Conservation (phyloP, 1,140 invertebrate genomes). For the Sycophila sp. region DNA sequence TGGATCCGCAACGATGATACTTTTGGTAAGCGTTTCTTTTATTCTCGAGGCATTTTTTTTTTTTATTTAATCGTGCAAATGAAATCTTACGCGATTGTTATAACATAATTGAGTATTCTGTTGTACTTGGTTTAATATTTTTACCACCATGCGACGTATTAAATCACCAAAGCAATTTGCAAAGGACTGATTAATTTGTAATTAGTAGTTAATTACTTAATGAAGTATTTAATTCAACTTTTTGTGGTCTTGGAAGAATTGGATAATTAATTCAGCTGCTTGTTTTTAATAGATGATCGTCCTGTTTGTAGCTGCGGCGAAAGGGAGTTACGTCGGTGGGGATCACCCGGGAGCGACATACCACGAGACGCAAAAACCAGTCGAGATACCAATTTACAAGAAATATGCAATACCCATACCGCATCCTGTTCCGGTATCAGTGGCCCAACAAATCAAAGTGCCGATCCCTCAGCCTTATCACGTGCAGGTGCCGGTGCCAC, state of each 20-base stretch:
- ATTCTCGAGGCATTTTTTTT: background rate
- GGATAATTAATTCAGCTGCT: too few relatives aligned
- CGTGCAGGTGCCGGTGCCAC: conserved; percentile 76
- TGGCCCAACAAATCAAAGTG: conserved; percentile 78
- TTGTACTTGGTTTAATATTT: too few relatives aligned
- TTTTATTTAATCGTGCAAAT: too few relatives aligned
- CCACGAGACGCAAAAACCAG: conserved; percentile 69
- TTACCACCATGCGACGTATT: too few relatives aligned
- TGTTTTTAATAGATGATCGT: conserved; percentile 47
- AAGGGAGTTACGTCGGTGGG: conserved; percentile 52
- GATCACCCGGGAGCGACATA: conserved; percentile 53
- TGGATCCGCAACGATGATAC: conserved; percentile 47
- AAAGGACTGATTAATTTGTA: too few relatives aligned
- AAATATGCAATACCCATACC: conserved; percentile 80
- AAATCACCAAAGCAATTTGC: too few relatives aligned
- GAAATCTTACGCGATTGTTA: too few relatives aligned
- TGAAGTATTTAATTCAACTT: too few relatives aligned
- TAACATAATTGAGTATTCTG: too few relatives aligned
- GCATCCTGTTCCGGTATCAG: conserved; percentile 77
- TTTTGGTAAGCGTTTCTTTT: conserved; percentile 54
- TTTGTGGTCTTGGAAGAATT: too few relatives aligned
- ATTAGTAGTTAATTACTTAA: too few relatives aligned
- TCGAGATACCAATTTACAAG: conserved; percentile 78
- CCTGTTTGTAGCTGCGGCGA: conserved; percentile 43
- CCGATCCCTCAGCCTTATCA: conserved; percentile 81